A percentile compares a stretch with the other conserved stretches of the same genome.
phyloP scores from a whole-genome alignment of 1,140 invertebrate species.

The Hylaeus anthracinus region DNA sequence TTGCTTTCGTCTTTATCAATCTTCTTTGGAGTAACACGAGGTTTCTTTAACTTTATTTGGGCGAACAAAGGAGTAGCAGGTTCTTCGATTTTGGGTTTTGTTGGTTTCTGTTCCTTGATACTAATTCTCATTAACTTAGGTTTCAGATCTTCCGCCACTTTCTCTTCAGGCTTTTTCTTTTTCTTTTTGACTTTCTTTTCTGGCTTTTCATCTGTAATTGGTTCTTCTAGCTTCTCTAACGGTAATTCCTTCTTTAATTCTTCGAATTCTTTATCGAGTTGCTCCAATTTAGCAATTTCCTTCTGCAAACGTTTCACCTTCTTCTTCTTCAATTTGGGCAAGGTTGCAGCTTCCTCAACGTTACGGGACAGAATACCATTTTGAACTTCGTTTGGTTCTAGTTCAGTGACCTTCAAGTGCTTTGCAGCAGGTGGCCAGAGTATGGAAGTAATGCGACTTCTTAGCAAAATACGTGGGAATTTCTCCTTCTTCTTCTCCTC shows the following conservation, averaged over 20 bases:
- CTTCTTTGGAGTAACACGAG: slow-evolving; percentile 78
- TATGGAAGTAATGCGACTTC: slow-evolving; percentile 83
- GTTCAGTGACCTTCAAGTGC: slow-evolving; percentile 76
- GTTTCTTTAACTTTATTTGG: slow-evolving; percentile 84
- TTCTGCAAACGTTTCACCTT: slow-evolving; percentile 76
- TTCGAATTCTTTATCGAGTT: slow-evolving; percentile 78
- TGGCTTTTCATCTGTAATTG: slow-evolving; percentile 29
- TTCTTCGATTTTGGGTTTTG: slow-evolving; percentile 75
- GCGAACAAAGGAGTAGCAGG: slow-evolving; percentile 81
- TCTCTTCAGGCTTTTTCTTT: slow-evolving; percentile 36
- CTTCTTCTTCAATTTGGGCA: slow-evolving; percentile 82
- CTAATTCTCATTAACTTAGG: slow-evolving; percentile 70
- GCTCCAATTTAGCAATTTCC: slow-evolving; percentile 70
- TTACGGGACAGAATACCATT: slow-evolving; percentile 86
- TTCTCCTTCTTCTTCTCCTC: slow-evolving; percentile 83
- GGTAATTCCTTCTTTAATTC: slow-evolving; percentile 82
- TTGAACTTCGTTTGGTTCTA: slow-evolving; percentile 82
- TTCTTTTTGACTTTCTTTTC: slow-evolving; percentile 51
- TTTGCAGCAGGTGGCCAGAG: slow-evolving; percentile 83
- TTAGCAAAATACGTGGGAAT: slow-evolving; percentile 84
- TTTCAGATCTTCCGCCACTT: slow-evolving; percentile 52
- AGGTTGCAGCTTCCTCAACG: slow-evolving; percentile 84
- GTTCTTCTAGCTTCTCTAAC: slow-evolving; percentile 55
- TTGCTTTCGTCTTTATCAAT: slow-evolving; percentile 69
- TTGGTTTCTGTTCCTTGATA: slow-evolving; percentile 75